These are phyloP conservation scores for Loripinus fragilis DNA, from an alignment of 2,888 invertebrate genomes.

Conservation along the genomic window DNA sequence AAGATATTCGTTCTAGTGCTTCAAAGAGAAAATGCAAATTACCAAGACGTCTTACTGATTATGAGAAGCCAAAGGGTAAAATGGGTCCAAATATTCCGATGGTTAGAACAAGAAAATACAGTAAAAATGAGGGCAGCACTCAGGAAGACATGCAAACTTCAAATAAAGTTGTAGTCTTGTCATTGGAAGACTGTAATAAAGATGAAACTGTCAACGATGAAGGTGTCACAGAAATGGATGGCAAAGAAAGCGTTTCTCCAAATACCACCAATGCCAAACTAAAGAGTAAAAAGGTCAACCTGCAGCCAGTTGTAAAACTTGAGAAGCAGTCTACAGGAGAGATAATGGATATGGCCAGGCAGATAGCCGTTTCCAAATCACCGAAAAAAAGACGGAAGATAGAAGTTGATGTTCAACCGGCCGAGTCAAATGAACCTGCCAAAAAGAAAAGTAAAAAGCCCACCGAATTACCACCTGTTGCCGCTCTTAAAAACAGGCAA, in stretches of 20 bases:
- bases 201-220: background rate
- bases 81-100: conserved; percentile 28
- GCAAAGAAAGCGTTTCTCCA: background rate
- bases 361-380: conserved; percentile 6
- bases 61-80: background rate
- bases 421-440: background rate
- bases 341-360: conserved; percentile 31
- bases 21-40: conserved; percentile 46
- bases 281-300: background rate
- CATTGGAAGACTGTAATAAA: background rate
- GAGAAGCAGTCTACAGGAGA: conserved; percentile 28
- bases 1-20: conserved; percentile 47
- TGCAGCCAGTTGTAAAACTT: conserved; percentile 29
- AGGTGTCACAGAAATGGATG: background rate
- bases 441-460: conserved; percentile 15
- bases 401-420: conserved; percentile 23
- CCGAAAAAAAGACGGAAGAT: background rate
- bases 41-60: conserved; percentile 34
- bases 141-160: background rate
- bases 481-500: conserved; percentile 1
- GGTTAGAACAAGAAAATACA: conserved; percentile 35
- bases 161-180: background rate
- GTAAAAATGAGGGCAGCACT: conserved; percentile 16
- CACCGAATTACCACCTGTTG: background rate
- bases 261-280: background rate